A percentile compares a stretch with the other conserved stretches of the same genome.
These are phyloP conservation scores for Thermophis baileyi DNA, from an alignment of 2,113 vertebrate genomes.

Conservation along the genomic window DNA sequence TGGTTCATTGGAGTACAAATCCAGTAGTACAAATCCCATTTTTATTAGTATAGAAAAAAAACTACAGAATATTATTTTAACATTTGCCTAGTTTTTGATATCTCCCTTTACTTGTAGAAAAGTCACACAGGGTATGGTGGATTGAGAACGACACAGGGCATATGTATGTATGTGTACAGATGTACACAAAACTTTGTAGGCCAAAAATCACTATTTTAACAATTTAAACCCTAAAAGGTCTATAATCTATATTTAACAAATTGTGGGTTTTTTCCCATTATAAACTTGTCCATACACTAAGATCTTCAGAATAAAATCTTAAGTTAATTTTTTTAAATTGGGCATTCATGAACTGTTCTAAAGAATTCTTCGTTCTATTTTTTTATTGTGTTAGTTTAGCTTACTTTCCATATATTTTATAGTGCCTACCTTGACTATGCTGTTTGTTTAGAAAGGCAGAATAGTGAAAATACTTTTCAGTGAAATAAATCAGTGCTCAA, in stretches of 20 bases:
- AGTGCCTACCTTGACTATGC: neutral
- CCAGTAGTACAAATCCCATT: neutral
- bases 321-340: neutral
- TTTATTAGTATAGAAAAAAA: neutral
- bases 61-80: neutral
- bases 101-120: neutral
- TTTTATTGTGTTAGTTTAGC: neutral
- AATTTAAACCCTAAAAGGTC: neutral
- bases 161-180: neutral
- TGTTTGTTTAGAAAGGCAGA: neutral
- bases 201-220: neutral
- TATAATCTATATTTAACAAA: neutral
- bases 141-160: neutral
- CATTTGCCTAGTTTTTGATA: neutral
- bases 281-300: neutral
- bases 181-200: neutral
- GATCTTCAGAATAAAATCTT: neutral
- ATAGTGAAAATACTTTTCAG: neutral
- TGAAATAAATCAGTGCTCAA: neutral
- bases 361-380: neutral
- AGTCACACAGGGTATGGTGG: neutral
- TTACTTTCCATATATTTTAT: neutral
- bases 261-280: neutral
- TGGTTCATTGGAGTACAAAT: neutral
- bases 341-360: neutral